These are phyloP conservation scores for Heterohyrax brucei DNA, from an alignment of 2,797 vertebrate genomes.

Conservation along the genomic window DNA sequence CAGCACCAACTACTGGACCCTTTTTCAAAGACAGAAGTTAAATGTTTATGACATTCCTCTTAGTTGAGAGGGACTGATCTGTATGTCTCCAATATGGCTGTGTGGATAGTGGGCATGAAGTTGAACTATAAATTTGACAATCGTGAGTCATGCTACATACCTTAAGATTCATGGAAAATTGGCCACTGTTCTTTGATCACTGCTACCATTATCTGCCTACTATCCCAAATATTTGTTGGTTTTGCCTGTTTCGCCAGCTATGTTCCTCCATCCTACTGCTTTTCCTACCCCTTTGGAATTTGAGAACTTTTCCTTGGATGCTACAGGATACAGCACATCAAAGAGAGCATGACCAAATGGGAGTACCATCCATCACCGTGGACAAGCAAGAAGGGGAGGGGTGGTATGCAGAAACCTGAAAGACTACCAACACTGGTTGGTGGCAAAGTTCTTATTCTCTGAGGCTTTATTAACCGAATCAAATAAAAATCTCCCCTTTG, in stretches of 20 bases:
- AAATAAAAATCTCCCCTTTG: background rate
- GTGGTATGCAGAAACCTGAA: background rate
- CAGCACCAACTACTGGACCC: background rate
- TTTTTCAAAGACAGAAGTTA: background rate
- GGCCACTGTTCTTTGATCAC: background rate
- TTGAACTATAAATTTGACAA: background rate
- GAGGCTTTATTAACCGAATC: conserved; percentile 9
- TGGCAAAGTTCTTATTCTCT: background rate
- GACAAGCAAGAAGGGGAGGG: background rate
- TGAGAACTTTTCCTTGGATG: conserved; percentile 52
- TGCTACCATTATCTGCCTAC: background rate
- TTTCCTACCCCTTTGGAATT: conserved; percentile 32
- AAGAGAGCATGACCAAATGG: conserved; percentile 19
- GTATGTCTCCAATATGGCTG: background rate
- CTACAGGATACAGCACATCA: background rate
- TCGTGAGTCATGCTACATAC: background rate
- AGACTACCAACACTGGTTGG: background rate
- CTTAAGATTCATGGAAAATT: background rate
- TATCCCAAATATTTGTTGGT: background rate
- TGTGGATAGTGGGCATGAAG: background rate
- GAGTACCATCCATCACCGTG: background rate
- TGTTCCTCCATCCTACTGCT: background rate
- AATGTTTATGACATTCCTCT: background rate
- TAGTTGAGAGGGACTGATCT: background rate
- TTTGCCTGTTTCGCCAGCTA: background rate